Base-by-base conservation (phyloP, 2,888 invertebrate species). In the Coecobrya sp. region DNA sequence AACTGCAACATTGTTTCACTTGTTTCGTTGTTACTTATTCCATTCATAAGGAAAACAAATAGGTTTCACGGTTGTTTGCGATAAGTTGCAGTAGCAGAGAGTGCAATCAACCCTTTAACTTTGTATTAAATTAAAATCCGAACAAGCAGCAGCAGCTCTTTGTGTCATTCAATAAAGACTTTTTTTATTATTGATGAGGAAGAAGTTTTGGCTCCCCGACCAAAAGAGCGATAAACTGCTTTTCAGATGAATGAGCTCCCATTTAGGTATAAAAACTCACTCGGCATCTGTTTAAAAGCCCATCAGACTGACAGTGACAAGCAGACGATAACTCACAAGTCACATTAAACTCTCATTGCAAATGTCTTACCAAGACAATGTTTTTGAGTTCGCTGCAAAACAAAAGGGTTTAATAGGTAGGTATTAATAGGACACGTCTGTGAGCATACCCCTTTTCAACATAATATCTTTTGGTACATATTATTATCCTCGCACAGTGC, bases 251-350 rank as follows among this genome's bases (percentile, higher is more conserved):
- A 88, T 81, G 81, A 81, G 30, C 2, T 45, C 79, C 22, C 27
- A 7, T 81, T 81, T 7, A 27, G 52, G 30, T 70, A 82, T 68
- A 62, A 68, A 55, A 45, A 27, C 42, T 86, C 22, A 52, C 49
- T 88, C 81, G 65, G 70, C 52, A 70, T 68, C 52, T 79, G 49
- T 65, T 88, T 88, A 79, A 68, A 82, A 81, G 25, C 27, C 8
- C 19, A 68, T 89, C 36, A 70, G 55, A 19, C n/a, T 13, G 89
- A 89, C 70, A 68, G 62, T 25, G 55, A 65, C 79, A 79, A 68
- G n/a, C n/a, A 16, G 1, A 19, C 52, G n/a, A 79, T 88, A 82
- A 82, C n/a, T 82, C 70, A 82, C 70, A 55, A n/a, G 68, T 25
- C 68, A 82, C 27, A 82, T 59, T 42, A 36, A 59, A 82, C 59